phyloP scores from a whole-genome alignment of 2,797 vertebrate species.

The Nasua narica region DNA sequence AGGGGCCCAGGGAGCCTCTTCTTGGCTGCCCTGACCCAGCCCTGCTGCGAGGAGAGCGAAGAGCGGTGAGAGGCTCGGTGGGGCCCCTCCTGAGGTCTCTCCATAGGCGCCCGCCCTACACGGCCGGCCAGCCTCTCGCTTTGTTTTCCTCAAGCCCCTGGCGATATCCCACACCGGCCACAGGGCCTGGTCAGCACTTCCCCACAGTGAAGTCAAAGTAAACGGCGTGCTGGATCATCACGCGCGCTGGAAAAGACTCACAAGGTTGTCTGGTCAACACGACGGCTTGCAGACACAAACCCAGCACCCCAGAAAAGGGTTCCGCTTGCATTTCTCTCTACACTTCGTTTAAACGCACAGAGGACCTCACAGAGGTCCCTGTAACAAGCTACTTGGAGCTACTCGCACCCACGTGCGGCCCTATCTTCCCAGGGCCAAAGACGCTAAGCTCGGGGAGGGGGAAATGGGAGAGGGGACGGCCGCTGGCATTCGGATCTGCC shows the following conservation, averaged over 20 bases:
- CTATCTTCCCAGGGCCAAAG: background rate
- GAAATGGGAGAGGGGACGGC: background rate
- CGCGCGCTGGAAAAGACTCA: background rate
- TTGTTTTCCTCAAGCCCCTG: background rate
- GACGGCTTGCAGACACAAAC: background rate
- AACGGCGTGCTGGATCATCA: background rate
- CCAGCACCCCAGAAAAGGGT: rapidly evolving
- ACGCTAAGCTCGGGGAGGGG: background rate
- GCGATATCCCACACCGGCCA: background rate
- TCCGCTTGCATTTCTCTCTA: background rate
- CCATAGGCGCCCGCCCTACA: rapidly evolving
- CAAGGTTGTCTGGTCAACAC: background rate
- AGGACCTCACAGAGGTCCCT: background rate
- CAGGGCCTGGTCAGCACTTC: background rate
- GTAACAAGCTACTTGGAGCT: background rate
- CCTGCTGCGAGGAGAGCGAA: background rate
- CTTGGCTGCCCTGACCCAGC: background rate
- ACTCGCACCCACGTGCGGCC: rapidly evolving
- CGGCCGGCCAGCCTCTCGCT: background rate
- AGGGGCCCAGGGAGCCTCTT: background rate
- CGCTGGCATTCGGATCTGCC: too few relatives aligned
- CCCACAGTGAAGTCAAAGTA: background rate
- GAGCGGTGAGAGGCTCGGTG: rapidly evolving
- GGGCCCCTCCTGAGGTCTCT: background rate
- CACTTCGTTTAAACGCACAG: too few relatives aligned